Base-by-base conservation (phyloP, 1,140 invertebrate species). In the Drosophila kikkawai region DNA sequence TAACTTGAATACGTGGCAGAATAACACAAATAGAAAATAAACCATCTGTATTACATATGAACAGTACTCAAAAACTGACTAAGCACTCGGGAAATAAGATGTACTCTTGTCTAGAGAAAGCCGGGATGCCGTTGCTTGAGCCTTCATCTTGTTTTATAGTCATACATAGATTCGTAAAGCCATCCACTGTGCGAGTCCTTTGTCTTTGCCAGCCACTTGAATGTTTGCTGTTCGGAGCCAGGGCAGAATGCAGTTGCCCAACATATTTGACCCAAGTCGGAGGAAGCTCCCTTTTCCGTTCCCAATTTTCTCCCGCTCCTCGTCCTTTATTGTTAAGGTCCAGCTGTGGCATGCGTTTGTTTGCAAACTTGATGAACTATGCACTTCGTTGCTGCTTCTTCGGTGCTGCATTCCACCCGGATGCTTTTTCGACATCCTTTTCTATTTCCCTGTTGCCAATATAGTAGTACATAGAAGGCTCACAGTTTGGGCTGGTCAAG, bases 301-400 rank as follows among this genome's bases (percentile, higher is more conserved):
- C 13, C 55, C 36, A 11, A 29, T 12, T 37, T 12, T n/a, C 36
- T 37, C n/a, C 55, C 32, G 2, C 8, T 11, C 53, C n/a, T n/a
- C 7, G 7, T 29, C 47, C 15, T 6, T 22, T 44, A 6, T 36
- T 37, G 50, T 75, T 66, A 70, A 55, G 41, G 36, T 60, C 53
- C 60, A 39, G 77, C 63, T 51, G 26, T 78, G 82, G 74, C 60
- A 85, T 82, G 79, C 82, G 75, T 86, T 81, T 86, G 82, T 86
- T 86, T 85, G 79, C 82, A 50, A 71, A 79, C 82, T 85, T 85
- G 82, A 85, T 81, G 74, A 85, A 85, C 82, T 85, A 85, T 85
- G 74, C 76, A 60, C 44, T 29, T 59, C 26, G 15, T 7, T 29
- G 19, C 22, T n/a, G 15, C 15, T 6, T 1, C 44, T 47, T 22